Evolutionary conservation across 2,888 invertebrate genomes (phyloP), one percentile per base, ranked within the genome.

Genomic region (Prosopocoilus inquinatus): DNA sequence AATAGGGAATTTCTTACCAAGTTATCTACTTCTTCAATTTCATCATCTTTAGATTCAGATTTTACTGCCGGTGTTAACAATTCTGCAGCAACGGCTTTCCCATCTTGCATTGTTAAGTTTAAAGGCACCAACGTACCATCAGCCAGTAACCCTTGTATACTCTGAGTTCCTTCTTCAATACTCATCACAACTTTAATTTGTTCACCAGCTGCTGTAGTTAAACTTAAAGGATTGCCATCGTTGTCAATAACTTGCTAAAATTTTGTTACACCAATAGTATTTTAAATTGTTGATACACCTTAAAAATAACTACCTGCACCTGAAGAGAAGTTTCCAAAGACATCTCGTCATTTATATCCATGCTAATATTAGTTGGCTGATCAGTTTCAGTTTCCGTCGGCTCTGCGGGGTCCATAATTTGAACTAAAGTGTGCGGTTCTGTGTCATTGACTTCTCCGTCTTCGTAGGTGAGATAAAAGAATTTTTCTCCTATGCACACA

Each of bases 131-230:
- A 67, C 12, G 78, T 77, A 4, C 80, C 79, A 60, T 78, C 78
- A 3, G 79, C 73, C 50, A 80, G 67, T 28, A 79, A 66, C 1
- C 79, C 76, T 58, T 79, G 73, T 56, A 80, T 73, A 53, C 74
- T 75, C 60, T 78, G 77, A 57, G 78, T 75, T 43, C 79, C 79
- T 62, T 85, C 79, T 57, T 84, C 84, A 0, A 81, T 75, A 0
- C 85, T 80, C 2, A 84, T 81, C 7, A 77, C 72, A 60, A 85
- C 82, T 44, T 84, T 82, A 20, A 89, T 81, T 51, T 83, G 82
- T 45, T 86, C 83, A 16, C 88, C 88, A 68, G 88, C 87, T 61
- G 84, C 83, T 73, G 87, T 84, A 1, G 86, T 86, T 67, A 89
- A 82, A 64, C 85, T 86, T 49, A 84, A 76, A 1, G 86, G 84